Conservation (phyloP, 1,140 invertebrate genomes). For the Cyclina sinensis region DNA sequence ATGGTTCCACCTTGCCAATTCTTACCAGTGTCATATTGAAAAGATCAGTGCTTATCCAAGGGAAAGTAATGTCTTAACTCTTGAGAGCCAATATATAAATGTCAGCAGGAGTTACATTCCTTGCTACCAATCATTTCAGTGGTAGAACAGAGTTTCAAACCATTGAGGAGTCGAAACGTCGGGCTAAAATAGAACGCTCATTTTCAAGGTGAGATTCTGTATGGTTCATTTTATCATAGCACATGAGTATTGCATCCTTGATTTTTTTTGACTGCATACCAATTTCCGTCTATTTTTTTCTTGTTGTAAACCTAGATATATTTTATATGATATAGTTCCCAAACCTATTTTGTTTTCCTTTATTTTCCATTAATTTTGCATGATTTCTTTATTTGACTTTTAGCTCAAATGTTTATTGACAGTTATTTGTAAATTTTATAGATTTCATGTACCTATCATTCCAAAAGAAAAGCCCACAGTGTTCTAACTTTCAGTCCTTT, state of each 20-base stretch:
- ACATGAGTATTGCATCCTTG: constrained; percentile 25
- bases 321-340: not conserved
- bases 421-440: no score
- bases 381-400: no score
- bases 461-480: no score
- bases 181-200: constrained; percentile 92
- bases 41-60: not conserved
- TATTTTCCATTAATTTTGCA: no score
- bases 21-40: not conserved
- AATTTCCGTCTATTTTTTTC: not conserved
- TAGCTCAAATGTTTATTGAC: no score
- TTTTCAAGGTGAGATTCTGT: constrained; percentile 88
- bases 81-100: not conserved
- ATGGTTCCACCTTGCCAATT: no score
- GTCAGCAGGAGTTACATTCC: constrained; percentile 31
- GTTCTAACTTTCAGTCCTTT: no score
- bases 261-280: not conserved
- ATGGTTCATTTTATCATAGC: constrained; percentile 35
- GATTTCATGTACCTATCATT: no score
- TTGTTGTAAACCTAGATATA: not conserved
- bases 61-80: not conserved
- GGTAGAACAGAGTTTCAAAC: constrained; percentile 98
- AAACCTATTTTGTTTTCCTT: not conserved
- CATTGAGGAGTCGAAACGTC: constrained; percentile 93
- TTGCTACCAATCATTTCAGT: constrained; percentile 81